Evolutionary conservation across 2,888 invertebrate genomes (phyloP).

Genomic region (Nowickia ferox): DNA sequence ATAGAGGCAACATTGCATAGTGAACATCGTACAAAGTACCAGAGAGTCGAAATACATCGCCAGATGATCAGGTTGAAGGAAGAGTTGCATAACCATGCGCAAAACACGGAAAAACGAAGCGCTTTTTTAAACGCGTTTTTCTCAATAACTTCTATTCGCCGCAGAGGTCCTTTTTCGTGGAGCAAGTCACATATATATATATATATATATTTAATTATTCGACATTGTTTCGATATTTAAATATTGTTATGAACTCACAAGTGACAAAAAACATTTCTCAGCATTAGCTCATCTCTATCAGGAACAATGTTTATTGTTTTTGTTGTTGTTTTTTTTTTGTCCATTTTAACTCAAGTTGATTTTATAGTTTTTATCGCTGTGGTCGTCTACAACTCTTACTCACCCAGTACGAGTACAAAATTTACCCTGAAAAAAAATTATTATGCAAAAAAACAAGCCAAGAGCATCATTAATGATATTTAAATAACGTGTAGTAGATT

Average conservation of each 20-base stretch:
- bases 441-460: background rate
- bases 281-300: background rate
- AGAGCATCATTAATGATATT: constrained; percentile 55
- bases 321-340: constrained; percentile 15
- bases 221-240: too few relatives aligned
- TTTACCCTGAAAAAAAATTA: background rate
- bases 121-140: too few relatives aligned
- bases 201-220: background rate
- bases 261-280: background rate
- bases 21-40: too few relatives aligned
- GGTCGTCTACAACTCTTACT: constrained; percentile 31
- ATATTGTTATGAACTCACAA: background rate
- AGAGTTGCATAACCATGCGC: too few relatives aligned
- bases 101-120: too few relatives aligned
- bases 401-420: background rate
- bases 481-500: constrained; percentile 14
- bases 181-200: background rate
- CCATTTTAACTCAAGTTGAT: constrained; percentile 33
- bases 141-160: too few relatives aligned
- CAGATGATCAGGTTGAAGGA: too few relatives aligned
- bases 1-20: too few relatives aligned
- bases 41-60: too few relatives aligned
- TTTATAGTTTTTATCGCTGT: constrained; percentile 7
- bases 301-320: background rate
- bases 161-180: too few relatives aligned